Percentiles rank a stretch among this genome's conserved stretches.
Conservation (phyloP, 1,140 invertebrate species). For the Sycobia sp. region DNA sequence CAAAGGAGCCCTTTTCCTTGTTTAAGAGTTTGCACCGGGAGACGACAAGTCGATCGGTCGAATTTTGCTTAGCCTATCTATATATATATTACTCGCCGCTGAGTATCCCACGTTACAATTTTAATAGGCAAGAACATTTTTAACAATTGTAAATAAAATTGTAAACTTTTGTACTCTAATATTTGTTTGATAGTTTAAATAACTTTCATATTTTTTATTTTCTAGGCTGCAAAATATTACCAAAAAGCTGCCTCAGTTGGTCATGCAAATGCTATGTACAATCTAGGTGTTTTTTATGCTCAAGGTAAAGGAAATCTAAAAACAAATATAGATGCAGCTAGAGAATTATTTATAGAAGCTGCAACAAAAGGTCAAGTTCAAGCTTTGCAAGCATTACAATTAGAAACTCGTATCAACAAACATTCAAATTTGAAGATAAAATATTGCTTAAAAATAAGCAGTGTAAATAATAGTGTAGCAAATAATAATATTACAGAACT, state of each 20-base stretch:
- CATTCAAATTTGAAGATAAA: constrained; percentile 1
- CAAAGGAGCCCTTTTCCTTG: too few relatives aligned
- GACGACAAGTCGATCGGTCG: too few relatives aligned
- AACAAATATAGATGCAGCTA: constrained; percentile 57
- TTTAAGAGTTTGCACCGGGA: too few relatives aligned
- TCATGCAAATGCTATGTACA: constrained; percentile 68
- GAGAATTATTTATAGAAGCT: constrained; percentile 62
- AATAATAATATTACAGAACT: constrained; percentile 32
- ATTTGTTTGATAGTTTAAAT: constrained; percentile 5
- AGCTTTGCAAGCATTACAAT: constrained; percentile 61
- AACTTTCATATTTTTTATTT: constrained; percentile 28
- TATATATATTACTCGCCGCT: too few relatives aligned
- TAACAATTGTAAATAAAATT: constrained; percentile 4
- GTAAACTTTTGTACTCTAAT: constrained; percentile 6
- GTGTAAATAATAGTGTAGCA: constrained; percentile 2
- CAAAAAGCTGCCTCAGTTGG: constrained; percentile 63
- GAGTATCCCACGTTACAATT: too few relatives aligned
- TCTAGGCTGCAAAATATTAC: constrained; percentile 67
- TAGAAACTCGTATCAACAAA: constrained; percentile 39
- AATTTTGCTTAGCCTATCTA: too few relatives aligned
- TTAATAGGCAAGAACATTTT: too few relatives aligned
- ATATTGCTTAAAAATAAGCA: constrained; percentile 7
- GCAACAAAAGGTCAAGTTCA: constrained; percentile 65
- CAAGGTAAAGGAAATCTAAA: constrained; percentile 66
- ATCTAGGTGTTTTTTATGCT: constrained; percentile 68